Evolutionary conservation across 1,140 invertebrate genomes (phyloP).

Genomic region (Euwallacea fornicatus): DNA sequence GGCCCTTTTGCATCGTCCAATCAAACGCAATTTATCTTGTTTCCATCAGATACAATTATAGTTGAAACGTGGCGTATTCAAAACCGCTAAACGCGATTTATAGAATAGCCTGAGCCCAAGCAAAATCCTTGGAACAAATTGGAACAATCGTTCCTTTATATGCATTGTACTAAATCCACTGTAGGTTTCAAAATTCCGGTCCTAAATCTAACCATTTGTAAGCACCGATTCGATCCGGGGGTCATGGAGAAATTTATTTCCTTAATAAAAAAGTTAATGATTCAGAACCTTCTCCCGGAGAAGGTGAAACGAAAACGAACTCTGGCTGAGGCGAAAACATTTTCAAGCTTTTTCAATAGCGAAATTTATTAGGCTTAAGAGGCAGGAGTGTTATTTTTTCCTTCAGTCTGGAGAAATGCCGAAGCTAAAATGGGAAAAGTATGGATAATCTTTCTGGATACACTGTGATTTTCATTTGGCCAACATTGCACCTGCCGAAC

Average conservation of each 20-base stretch:
- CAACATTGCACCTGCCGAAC: no score
- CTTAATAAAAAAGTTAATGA: constrained; percentile 24
- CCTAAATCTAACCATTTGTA: constrained; percentile 3
- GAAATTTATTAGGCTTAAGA: constrained; percentile 12
- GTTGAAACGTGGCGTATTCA: background rate
- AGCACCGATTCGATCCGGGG: constrained; percentile 6
- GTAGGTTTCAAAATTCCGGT: background rate
- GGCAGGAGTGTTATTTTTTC: background rate
- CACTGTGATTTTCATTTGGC: no score
- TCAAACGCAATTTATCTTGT: background rate
- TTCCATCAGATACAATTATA: background rate
- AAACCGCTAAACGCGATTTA: background rate
- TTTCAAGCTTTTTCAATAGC: background rate
- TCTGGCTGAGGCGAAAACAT: background rate
- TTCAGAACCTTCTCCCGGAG: constrained; percentile 6
- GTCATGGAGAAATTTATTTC: constrained; percentile 16
- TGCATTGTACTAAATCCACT: background rate
- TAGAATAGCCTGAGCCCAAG: background rate
- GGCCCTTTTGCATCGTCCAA: background rate
- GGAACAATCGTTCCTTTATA: constrained; percentile 3
- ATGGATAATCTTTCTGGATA: no score
- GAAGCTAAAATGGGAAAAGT: background rate
- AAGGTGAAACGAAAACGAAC: constrained; percentile 17
- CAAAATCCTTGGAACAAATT: constrained; percentile 1
- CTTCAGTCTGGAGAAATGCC: background rate